Percentiles rank a stretch among this genome's conserved stretches.
These are phyloP conservation scores for Mesoligia furuncula DNA, from an alignment of 2,888 invertebrate species.

Conservation along the genomic window DNA sequence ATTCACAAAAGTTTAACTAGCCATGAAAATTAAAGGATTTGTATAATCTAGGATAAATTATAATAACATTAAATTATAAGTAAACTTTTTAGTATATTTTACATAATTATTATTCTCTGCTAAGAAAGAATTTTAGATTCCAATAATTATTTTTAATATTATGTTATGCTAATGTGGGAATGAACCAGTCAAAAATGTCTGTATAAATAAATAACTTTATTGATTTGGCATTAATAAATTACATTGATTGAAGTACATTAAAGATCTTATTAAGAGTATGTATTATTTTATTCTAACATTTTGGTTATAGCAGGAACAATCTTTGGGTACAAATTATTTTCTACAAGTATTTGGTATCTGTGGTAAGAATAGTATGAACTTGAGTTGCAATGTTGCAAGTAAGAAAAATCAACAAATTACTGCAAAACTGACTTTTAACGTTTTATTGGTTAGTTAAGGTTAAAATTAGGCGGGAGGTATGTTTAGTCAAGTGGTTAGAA, in stretches of 20 bases:
- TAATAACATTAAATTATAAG: constrained; percentile 47
- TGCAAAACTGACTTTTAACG: constrained; percentile 23
- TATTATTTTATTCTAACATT: constrained; percentile 62
- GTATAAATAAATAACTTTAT: constrained; percentile 81
- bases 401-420: constrained; percentile 22
- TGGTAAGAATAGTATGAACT: not conserved
- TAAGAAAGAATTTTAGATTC: constrained; percentile 47
- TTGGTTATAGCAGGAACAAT: constrained; percentile 47
- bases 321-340: constrained; percentile 29
- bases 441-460: constrained; percentile 35
- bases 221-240: constrained; percentile 80
- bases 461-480: constrained; percentile 62
- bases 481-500: constrained; percentile 39
- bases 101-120: constrained; percentile 39
- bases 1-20: constrained; percentile 42
- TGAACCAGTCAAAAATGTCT: constrained; percentile 50
- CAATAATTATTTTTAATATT: constrained; percentile 53
- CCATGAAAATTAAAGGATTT: constrained; percentile 29
- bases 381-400: constrained; percentile 9
- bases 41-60: constrained; percentile 53
- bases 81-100: constrained; percentile 49
- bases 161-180: constrained; percentile 45
- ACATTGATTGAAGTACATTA: constrained; percentile 76
- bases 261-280: constrained; percentile 74
- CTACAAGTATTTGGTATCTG: constrained; percentile 10